Evolutionary conservation across 2,888 invertebrate species (phyloP).

Genomic region (Leptinotarsa rubiginosa): DNA sequence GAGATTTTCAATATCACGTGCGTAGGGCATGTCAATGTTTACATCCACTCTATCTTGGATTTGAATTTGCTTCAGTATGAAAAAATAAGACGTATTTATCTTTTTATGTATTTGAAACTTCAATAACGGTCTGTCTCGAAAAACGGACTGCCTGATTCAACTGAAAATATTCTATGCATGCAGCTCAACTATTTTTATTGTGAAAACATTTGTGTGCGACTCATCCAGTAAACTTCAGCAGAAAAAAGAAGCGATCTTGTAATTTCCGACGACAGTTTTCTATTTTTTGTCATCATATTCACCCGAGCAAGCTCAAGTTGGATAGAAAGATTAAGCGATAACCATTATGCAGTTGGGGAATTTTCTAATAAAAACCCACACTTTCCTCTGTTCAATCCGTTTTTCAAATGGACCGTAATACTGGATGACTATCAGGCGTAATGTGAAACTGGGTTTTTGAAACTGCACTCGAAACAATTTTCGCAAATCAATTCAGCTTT

Average conservation of each 20-base stretch:
- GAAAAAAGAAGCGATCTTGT: background rate
- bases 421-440: background rate
- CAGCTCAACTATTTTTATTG: too few relatives aligned
- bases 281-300: background rate
- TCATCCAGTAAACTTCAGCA: background rate
- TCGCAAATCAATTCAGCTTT: constrained; percentile 5
- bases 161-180: too few relatives aligned
- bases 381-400: too few relatives aligned
- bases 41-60: too few relatives aligned
- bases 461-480: constrained; percentile 11
- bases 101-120: too few relatives aligned
- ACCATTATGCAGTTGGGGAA: background rate
- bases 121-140: too few relatives aligned
- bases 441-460: background rate
- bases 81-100: too few relatives aligned
- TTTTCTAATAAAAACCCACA: background rate
- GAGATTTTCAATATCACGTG: too few relatives aligned
- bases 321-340: background rate
- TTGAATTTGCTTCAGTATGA: too few relatives aligned
- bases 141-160: too few relatives aligned
- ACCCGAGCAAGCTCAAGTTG: background rate
- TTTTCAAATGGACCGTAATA: background rate
- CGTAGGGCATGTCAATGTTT: too few relatives aligned
- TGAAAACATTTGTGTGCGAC: background rate
- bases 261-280: background rate